These are phyloP conservation scores for Glossophaga mutica DNA, from an alignment of 2,797 vertebrate genomes.

Conservation along the genomic window DNA sequence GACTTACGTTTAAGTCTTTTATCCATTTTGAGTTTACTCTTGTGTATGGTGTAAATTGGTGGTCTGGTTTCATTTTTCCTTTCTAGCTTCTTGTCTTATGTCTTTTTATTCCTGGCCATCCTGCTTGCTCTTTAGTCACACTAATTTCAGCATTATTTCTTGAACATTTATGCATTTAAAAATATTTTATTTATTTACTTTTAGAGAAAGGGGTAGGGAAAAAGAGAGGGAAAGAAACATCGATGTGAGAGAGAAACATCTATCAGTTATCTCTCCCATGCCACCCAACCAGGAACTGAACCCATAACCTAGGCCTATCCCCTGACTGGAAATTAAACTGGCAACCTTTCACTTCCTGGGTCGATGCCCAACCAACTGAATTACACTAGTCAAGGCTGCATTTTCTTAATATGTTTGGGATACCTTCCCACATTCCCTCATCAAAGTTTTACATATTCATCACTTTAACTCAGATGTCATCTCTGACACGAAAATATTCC, in stretches of 20 bases:
- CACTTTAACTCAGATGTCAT: slow-evolving; percentile 7
- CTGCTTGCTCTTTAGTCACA: not conserved
- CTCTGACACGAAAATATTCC: not conserved
- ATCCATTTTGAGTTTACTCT: not conserved
- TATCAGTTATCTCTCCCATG: not conserved
- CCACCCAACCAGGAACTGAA: not conserved
- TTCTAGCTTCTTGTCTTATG: not conserved
- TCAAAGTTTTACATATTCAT: not conserved
- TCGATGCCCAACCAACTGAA: not conserved
- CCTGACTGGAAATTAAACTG: not conserved
- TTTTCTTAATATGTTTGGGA: not conserved
- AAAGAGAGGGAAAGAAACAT: not conserved
- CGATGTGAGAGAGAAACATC: not conserved
- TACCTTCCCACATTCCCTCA: not conserved
- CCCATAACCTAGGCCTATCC: not conserved
- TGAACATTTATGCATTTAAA: not conserved
- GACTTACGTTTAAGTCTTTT: not conserved
- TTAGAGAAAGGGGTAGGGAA: not conserved
- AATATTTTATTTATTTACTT: not conserved
- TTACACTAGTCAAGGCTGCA: not conserved
- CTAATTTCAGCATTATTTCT: not conserved
- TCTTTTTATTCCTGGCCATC: not conserved
- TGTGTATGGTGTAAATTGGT: not conserved
- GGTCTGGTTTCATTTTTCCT: not conserved
- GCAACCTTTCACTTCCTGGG: not conserved